Base-by-base conservation (phyloP, 1,140 invertebrate genomes). In the Scaptomyza graminum region DNA sequence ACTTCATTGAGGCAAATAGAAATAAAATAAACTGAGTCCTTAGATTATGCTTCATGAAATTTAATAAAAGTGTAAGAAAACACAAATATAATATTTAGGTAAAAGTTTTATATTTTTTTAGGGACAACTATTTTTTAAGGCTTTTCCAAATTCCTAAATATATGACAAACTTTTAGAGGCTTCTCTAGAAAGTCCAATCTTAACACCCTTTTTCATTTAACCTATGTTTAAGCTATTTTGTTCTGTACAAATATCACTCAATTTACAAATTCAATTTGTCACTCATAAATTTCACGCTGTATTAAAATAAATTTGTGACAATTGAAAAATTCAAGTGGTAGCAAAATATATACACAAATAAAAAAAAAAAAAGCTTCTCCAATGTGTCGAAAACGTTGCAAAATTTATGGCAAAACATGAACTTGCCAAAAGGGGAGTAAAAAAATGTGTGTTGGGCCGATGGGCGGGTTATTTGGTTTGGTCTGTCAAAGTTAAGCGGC, bases 221-320 rank as follows among this genome's bases (percentile, higher is more conserved):
- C 31, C 31, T 9, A 13, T n/a, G 4, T 44, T 31, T 31, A 57
- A 46, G 41, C 25, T 54, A 12, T 37, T 54, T 34, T 9, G 15
- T 13, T 12, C n/a, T 41, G 37, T 7, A 12, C 54, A 75, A 78
- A 75, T 75, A 75, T 78, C 75, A 46, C 59, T 75, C 61, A 75
- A 78, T 75, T 78, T 71, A 62, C 63, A 75, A 89, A 88, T 88
- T 88, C 84, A 88, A 88, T 88, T 88, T 88, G 79, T 84, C 84
- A 88, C 59, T 84, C 84, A 89, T 89, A 88, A 88, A 88, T 88
- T 88, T 88, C 84, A 88, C 80, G 84, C 66, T 75, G 60, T 84
- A 79, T 88, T 89, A 80, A 80, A 84, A 90, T 78, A 89, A 89
- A 88, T 90, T 89, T 70, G 67, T 55, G 74, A 76, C 84, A 89